phyloP scores from a whole-genome alignment of 37 sponge, comb jelly and placozoan genomes.

The Aplysina aerophoba region DNA sequence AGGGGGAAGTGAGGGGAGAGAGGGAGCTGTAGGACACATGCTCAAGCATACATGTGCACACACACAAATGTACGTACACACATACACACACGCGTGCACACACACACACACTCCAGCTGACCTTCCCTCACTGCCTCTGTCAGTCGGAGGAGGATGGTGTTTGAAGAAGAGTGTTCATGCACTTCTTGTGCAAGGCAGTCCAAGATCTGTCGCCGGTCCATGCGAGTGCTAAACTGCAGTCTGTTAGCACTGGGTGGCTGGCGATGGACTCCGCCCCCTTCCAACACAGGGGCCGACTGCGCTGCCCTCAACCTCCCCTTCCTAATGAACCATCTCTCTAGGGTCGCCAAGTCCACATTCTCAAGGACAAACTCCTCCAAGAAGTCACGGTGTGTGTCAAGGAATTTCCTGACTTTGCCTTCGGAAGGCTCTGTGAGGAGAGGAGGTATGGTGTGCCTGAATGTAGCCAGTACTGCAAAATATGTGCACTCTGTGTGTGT shows the following conservation, averaged over 20 bases:
- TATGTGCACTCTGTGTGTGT: no score
- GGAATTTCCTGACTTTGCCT: slow-evolving; percentile 2
- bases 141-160: neutral
- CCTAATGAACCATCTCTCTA: slow-evolving; percentile 52
- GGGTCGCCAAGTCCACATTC: slow-evolving; percentile 33
- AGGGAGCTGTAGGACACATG: no score
- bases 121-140: neutral
- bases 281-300: neutral
- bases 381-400: slow-evolving; percentile 36
- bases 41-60: no score
- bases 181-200: neutral
- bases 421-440: no score
- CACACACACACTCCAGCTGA: no score
- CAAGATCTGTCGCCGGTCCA: neutral
- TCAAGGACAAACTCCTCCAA: slow-evolving; percentile 53
- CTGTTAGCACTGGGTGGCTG: no score
- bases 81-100: no score
- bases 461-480: no score
- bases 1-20: no score
- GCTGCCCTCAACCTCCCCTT: slow-evolving; percentile 32
- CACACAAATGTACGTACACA: no score
- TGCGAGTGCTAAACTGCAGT: neutral
- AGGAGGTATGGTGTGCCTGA: no score
- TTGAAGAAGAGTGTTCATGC: slow-evolving; percentile 11
- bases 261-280: neutral